Percentiles rank a stretch among this genome's conserved stretches.
These are phyloP conservation scores for Malurus splendens DNA, from an alignment of 2,797 vertebrate genomes.

Conservation along the genomic window DNA sequence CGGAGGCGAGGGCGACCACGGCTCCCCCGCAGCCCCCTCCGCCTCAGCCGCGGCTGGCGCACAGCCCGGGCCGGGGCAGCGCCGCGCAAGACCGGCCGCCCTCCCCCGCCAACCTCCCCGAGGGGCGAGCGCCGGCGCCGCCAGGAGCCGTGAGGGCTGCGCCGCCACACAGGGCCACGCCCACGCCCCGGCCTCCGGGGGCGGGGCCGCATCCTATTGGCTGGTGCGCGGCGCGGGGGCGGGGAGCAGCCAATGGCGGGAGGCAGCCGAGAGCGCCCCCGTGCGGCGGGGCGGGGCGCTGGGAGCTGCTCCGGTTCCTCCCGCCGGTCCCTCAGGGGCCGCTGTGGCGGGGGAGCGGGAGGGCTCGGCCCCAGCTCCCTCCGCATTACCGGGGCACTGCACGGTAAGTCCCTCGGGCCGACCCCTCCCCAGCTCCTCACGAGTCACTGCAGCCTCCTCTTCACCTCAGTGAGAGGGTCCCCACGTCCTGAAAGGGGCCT, in stretches of 20 bases:
- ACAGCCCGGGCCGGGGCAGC: neutral
- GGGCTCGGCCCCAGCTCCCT: accelerated
- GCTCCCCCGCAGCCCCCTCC: neutral
- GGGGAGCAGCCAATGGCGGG: neutral
- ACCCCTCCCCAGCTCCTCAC: neutral
- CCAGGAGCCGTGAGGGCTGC: accelerated
- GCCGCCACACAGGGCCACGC: neutral
- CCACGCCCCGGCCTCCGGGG: accelerated
- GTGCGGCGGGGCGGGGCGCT: neutral
- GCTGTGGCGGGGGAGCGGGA: accelerated
- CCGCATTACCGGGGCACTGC: accelerated
- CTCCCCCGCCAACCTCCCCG: neutral
- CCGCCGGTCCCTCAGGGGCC: accelerated
- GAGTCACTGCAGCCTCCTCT: accelerated
- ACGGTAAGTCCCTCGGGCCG: accelerated
- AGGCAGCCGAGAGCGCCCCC: neutral
- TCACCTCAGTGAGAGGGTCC: accelerated
- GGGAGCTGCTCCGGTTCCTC: accelerated
- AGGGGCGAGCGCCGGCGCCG: neutral
- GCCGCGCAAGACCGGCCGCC: accelerated
- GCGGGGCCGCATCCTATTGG: neutral
- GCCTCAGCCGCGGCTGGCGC: neutral
- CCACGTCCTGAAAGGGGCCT: neutral
- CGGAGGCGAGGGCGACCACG: too few relatives aligned
- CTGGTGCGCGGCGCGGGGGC: neutral